Conservation (phyloP, 2,888 invertebrate genomes). For the Cosmorhoe ocellata region DNA sequence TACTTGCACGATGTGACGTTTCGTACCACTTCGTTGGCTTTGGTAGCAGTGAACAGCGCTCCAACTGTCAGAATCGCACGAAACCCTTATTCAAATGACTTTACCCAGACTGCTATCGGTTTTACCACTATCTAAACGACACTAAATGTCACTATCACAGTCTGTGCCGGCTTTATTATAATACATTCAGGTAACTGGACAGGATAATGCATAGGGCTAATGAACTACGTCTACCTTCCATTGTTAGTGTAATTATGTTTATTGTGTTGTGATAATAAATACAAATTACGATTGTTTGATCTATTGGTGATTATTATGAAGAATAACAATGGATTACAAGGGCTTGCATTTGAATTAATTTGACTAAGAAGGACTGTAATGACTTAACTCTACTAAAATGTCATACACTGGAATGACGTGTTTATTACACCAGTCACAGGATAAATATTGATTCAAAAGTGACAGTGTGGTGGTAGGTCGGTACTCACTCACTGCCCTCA, state of each 20-base stretch:
- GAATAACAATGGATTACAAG: constrained; percentile 23
- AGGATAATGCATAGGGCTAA: constrained; percentile 38
- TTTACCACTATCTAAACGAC: constrained; percentile 42
- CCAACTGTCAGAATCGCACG: constrained; percentile 41
- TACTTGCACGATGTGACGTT: constrained; percentile 41
- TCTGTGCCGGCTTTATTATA: constrained; percentile 34
- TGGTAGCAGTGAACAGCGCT: constrained; percentile 12
- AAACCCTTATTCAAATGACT: constrained; percentile 36
- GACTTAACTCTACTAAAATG: constrained; percentile 14
- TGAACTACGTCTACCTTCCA: constrained; percentile 32
- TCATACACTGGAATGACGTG: too few species aligned
- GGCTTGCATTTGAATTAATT: constrained; percentile 19
- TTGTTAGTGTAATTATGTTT: constrained; percentile 32
- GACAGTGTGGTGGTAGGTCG: too few species aligned
- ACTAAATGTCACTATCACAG: constrained; percentile 37
- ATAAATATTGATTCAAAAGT: too few species aligned
- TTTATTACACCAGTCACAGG: too few species aligned
- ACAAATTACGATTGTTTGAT: constrained; percentile 33
- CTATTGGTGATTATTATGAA: constrained; percentile 29
- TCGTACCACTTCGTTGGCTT: constrained; percentile 11
- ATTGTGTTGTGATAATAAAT: constrained; percentile 33
- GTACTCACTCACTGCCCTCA: too few species aligned
- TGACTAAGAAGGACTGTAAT: constrained; percentile 11
- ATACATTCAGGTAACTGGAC: constrained; percentile 37
- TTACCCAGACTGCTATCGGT: constrained; percentile 25